Conservation (phyloP, 2,888 invertebrate species). For the Cotesia congregata region DNA sequence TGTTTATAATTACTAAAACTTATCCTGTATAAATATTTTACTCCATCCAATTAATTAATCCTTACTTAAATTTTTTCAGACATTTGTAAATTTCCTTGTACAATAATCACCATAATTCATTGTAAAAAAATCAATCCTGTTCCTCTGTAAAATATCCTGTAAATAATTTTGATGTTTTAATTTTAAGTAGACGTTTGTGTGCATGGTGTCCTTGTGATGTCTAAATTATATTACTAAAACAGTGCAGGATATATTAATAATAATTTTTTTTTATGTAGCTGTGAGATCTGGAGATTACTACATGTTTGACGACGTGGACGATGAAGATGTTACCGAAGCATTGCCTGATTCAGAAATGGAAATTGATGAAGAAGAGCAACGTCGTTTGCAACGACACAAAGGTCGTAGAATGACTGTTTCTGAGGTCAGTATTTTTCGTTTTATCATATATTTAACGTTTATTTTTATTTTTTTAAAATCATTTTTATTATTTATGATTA, state of each 20-base stretch:
- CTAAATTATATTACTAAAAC: not conserved
- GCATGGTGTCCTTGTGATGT: slow-evolving; percentile 43
- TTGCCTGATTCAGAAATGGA: slow-evolving; percentile 76
- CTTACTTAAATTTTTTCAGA: slow-evolving; percentile 28
- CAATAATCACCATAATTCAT: slow-evolving; percentile 4
- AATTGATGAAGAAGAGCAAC: slow-evolving; percentile 72
- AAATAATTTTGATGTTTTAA: slow-evolving; percentile 14
- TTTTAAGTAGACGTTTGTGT: slow-evolving; percentile 21
- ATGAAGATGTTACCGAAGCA: slow-evolving; percentile 76
- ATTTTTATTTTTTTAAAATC: not conserved
- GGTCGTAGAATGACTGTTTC: slow-evolving; percentile 71
- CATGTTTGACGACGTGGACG: slow-evolving; percentile 96
- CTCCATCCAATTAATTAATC: slow-evolving; percentile 25
- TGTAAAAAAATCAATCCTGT: not conserved
- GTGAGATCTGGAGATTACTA: slow-evolving; percentile 99
- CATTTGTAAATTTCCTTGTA: slow-evolving; percentile 30
- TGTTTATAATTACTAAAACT: slow-evolving; percentile 10
- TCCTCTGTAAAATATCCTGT: slow-evolving; percentile 41
- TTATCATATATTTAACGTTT: not conserved
- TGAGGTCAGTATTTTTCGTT: slow-evolving; percentile 52
- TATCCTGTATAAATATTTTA: not conserved
- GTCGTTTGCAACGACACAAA: slow-evolving; percentile 61
- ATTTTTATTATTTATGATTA: slow-evolving; percentile 11
- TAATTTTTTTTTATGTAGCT: slow-evolving; percentile 75
- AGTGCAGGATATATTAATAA: slow-evolving; percentile 16